Evolutionary conservation across 2,113 vertebrate genomes (phyloP).

Genomic region (Apistogramma diplotaenia): DNA sequence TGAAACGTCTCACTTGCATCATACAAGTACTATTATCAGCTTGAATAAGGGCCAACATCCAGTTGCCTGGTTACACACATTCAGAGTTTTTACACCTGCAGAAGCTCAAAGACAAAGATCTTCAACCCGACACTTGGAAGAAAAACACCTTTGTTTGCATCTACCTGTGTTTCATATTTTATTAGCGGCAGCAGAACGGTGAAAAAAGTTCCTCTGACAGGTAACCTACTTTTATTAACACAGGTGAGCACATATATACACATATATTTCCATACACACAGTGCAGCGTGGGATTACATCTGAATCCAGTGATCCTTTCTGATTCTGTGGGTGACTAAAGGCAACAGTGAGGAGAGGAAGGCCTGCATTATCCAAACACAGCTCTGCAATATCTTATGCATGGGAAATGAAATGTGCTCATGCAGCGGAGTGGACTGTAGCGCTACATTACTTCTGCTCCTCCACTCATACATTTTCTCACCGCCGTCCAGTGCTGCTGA

Average conservation of each 20-base stretch:
- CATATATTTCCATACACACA: not conserved
- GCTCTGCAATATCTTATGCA: conserved; percentile 40
- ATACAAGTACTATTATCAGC: not conserved
- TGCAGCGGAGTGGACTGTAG: conserved; percentile 24
- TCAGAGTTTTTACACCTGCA: not conserved
- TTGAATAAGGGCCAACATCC: not conserved
- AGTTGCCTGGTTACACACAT: not conserved
- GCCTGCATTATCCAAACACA: conserved; percentile 17
- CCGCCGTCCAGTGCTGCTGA: conserved; percentile 26
- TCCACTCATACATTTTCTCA: conserved; percentile 32
- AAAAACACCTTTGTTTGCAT: not conserved
- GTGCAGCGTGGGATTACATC: not conserved
- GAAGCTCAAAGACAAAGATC: not conserved
- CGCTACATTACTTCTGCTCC: conserved; percentile 36
- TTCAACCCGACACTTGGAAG: not conserved
- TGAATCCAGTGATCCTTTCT: conserved; percentile 6
- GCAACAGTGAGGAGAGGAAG: conserved; percentile 16
- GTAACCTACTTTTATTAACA: not conserved
- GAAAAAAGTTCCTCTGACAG: not conserved
- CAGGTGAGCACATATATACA: not conserved
- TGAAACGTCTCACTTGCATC: not conserved
- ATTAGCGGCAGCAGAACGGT: not conserved
- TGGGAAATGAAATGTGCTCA: conserved; percentile 54
- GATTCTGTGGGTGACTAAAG: conserved; percentile 14
- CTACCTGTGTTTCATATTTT: not conserved